Evolutionary conservation across 2,113 vertebrate species (phyloP), one percentile per base, ranked within the genome.

Genomic region (Poeciliopsis turrubarensis): DNA sequence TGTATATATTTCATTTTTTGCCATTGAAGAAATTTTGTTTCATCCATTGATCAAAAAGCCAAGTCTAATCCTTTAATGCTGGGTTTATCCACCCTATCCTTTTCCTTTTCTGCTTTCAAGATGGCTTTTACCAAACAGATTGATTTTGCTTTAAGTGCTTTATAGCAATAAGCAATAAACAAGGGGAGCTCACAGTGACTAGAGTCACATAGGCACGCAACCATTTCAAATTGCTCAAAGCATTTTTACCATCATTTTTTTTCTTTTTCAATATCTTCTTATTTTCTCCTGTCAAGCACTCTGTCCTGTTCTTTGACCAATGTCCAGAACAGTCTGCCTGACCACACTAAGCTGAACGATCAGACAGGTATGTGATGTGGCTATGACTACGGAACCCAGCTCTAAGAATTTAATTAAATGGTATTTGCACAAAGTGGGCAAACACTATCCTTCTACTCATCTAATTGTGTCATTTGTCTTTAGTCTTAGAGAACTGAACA

Each of bases 21-120:
- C 29, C 31, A 61, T 57, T 47, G 75, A 19, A 15, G 61, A 78
- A 29, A 76, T 72, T 77, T 70, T 30, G 68, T 82, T 44, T 75
- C 70, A 73, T 37, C 37, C 30, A 68, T 83, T 86, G 82, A 80
- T 89, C 65, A 73, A 69, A 72, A 81, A 78, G 32, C 47, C 39
- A 83, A 29, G 73, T 65, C 65, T 47, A 8, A 77, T 65, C 73
- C 61, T 60, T 60, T 81, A 63, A 82, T 66, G 51, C 64, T 60
- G 17, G n/a, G 31, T 81, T 86, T 77, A 74, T 68, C 15, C 68
- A 60, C 3, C 10, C 34, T 68, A 27, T 34, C 70, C 44, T 29
- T 70, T 34, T 62, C 12, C 54, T 15, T 64, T 54, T 39, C 0
- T 25, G 54, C 54, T 27, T 60, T 39, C 4, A 61, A 39, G 57